Percentiles rank a stretch among this genome's conserved stretches.
Conservation (phyloP, 92 coral and sea anemone species). For the Blastomussa wellsi region DNA sequence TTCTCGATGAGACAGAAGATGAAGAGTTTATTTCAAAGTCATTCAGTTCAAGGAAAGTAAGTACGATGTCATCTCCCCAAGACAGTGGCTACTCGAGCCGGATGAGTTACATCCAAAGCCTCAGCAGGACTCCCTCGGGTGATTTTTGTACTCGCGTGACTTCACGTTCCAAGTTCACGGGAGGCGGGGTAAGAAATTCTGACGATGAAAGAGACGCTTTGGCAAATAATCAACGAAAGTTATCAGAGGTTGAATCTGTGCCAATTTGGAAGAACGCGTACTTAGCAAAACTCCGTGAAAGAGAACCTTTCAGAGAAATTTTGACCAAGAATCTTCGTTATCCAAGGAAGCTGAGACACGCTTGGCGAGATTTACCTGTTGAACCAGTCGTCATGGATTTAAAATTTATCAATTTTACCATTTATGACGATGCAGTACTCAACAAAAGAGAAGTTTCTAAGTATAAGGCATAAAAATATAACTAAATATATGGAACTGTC, state of each 20-base stretch:
- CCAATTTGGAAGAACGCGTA: slow-evolving; percentile 41
- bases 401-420: slow-evolving; percentile 83
- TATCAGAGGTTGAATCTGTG: slow-evolving; percentile 1
- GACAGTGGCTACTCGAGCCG: slow-evolving; percentile 84
- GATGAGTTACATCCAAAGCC: slow-evolving; percentile 60
- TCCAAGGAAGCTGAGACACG: slow-evolving; percentile 50
- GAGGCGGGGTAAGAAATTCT: not conserved
- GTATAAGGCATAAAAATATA: not conserved
- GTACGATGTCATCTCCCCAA: slow-evolving; percentile 25
- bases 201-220: slow-evolving; percentile 13
- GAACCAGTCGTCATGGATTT: slow-evolving; percentile 84
- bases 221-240: no score
- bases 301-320: slow-evolving; percentile 29
- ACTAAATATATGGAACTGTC: not conserved
- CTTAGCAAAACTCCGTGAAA: slow-evolving; percentile 30
- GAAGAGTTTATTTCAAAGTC: slow-evolving; percentile 52
- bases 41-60: slow-evolving; percentile 10
- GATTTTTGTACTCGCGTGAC: slow-evolving; percentile 34
- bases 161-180: slow-evolving; percentile 24
- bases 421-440: slow-evolving; percentile 54
- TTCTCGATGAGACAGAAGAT: slow-evolving; percentile 51
- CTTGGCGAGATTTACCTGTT: slow-evolving; percentile 58
- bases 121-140: slow-evolving; percentile 63
- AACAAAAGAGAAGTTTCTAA: slow-evolving; percentile 10
- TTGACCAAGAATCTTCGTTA: slow-evolving; percentile 17